Evolutionary conservation across 23 tunicate genomes (phyloP), one percentile per base, ranked within the genome.

Genomic region (Halocynthia aurantium): DNA sequence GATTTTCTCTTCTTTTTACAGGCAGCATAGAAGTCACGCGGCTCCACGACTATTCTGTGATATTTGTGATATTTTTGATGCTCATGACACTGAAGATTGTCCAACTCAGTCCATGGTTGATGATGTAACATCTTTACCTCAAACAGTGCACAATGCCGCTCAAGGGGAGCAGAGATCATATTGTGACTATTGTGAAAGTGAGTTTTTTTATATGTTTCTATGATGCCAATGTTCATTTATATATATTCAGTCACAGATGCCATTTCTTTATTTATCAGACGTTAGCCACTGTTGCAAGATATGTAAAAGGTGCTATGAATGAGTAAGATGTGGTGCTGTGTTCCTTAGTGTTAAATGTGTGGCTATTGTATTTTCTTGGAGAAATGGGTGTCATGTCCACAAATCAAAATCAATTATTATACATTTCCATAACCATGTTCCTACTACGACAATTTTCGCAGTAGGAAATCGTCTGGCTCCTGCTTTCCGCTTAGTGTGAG

Each of bases 61-160:
- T 72, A 94, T 94, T 81, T 94, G 98, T 70, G 98, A 94, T 67
- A 76, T 87, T 51, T 94, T 94, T 77, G 98, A 94, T 71, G 81
- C 89, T n/a, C 98, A 94, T 60, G 98, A 94, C 67, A 94, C 98
- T n/a, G 98, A 94, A 22, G 98, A 94, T 57, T 94, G 98, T 62
- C 98, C 98, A 51, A 88, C 87, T 10, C 98, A 94, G 73, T 72
- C 82, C 19, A 75, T 79, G 82, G 70, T 55, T 7, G 71, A 81
- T 18, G 75, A 70, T 51, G 80, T 68, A 7, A 61, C 50, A 7
- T 84, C 62, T 13, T 51, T 69, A 22, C 76, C 64, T 10, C 95
- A 78, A 9, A 76, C 80, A 54, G 70, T 78, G 50, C 61, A 50
- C 61, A 84, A 85, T 12, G 81, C 73, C 0, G 81, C 83, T 53